A percentile compares a stretch with the other conserved stretches of the same genome.
Conservation (phyloP, 2,797 vertebrate species). For the Lacerta viridis region DNA sequence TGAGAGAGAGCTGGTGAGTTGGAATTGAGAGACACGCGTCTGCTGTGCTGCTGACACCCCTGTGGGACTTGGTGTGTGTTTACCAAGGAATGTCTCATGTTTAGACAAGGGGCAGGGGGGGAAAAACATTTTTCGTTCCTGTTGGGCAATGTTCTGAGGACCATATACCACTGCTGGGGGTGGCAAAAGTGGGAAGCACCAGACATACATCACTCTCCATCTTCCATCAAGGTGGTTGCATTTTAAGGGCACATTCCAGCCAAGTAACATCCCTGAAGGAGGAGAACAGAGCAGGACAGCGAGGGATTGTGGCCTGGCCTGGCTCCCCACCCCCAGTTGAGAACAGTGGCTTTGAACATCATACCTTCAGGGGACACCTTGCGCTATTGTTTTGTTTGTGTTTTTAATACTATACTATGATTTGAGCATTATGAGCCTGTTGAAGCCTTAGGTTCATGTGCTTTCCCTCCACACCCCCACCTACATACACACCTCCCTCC, state of each 20-base stretch:
- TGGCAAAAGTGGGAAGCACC: neutral
- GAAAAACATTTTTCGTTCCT: too few species aligned
- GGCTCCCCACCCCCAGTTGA: neutral
- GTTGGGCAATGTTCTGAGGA: too few species aligned
- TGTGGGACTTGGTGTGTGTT: neutral
- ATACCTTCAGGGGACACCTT: too few species aligned
- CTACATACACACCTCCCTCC: neutral
- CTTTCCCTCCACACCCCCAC: neutral
- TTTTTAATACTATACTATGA: too few species aligned
- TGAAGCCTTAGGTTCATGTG: neutral
- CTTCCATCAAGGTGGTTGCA: too few species aligned
- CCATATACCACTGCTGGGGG: too few species aligned
- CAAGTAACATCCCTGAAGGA: too few species aligned
- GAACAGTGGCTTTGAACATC: conserved; percentile 1
- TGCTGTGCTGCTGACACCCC: neutral
- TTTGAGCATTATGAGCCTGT: neutral
- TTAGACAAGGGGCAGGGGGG: neutral
- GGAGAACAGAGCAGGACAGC: too few species aligned
- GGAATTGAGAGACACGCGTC: neutral
- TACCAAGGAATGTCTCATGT: accelerated
- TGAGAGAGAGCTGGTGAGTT: conserved; percentile 77
- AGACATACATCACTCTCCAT: neutral
- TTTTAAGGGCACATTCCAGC: too few species aligned
- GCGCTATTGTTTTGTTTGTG: neutral
- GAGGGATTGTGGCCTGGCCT: too few species aligned